Evolutionary conservation across 2,113 vertebrate species (phyloP).

Genomic region (Tyrannus savana): DNA sequence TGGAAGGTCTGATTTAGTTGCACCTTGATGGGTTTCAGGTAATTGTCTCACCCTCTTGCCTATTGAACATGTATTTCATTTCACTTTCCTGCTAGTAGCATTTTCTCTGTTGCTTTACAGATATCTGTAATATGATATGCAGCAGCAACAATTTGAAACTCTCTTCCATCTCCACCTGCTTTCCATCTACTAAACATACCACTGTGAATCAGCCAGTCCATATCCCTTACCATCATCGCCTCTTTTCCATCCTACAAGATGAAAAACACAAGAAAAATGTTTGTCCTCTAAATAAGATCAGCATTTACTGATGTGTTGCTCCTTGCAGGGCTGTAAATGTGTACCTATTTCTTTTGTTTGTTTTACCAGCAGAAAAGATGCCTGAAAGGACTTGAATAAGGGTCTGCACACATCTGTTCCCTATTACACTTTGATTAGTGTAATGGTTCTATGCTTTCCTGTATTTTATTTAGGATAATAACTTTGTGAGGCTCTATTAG

Average conservation of each 20-base stretch:
- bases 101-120: background rate
- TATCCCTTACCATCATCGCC: background rate
- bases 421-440: background rate
- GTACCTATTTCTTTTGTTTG: background rate
- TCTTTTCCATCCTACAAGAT: background rate
- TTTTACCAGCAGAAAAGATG: background rate
- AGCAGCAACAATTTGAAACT: background rate
- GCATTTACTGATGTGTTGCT: background rate
- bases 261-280: background rate
- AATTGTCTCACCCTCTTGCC: background rate
- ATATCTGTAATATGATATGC: background rate
- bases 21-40: background rate
- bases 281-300: background rate
- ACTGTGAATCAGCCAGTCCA: background rate
- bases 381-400: background rate
- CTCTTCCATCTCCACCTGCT: background rate
- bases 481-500: background rate
- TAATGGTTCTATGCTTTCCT: background rate
- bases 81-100: background rate
- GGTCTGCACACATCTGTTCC: accelerated
- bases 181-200: background rate
- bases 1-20: background rate
- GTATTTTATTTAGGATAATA: background rate
- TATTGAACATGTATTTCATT: background rate
- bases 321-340: background rate